These are phyloP conservation scores for Ischnus inquisitorius DNA, from an alignment of 2,888 invertebrate species.

Conservation along the genomic window DNA sequence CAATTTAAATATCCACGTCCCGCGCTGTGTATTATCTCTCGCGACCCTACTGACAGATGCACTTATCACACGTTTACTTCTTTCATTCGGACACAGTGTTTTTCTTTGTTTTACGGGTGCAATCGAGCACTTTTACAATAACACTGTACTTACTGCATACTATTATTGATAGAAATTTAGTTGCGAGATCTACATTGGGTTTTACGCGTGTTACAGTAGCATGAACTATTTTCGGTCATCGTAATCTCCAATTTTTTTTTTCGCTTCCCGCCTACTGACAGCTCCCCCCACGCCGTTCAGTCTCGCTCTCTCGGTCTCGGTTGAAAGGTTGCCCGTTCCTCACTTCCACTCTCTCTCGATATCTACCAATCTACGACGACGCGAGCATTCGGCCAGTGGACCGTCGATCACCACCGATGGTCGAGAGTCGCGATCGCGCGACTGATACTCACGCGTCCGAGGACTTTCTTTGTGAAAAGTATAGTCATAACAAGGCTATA, in stretches of 20 bases:
- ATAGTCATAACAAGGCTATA: constrained; percentile 4
- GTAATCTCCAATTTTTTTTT: constrained; percentile 4
- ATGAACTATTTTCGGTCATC: background rate
- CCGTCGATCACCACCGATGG: no score
- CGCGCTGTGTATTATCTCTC: background rate
- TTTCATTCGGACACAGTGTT: background rate
- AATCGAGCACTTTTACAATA: background rate
- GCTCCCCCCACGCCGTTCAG: background rate
- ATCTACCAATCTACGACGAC: background rate
- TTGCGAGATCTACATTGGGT: no score
- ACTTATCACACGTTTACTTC: background rate
- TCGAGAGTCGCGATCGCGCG: constrained; percentile 8
- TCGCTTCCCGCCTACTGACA: constrained; percentile 42
- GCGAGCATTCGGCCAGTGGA: constrained; percentile 12
- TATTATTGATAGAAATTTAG: background rate
- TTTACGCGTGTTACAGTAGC: no score
- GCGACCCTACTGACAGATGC: constrained; percentile 20
- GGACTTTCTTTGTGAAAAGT: constrained; percentile 5
- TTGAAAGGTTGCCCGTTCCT: background rate
- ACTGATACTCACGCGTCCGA: background rate
- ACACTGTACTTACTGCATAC: background rate
- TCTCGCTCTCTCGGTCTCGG: background rate
- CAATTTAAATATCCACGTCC: constrained; percentile 13
- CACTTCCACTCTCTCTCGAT: background rate
- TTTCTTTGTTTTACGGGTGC: background rate